phyloP scores from a whole-genome alignment of 2,113 vertebrate genomes.

The Lagenorhynchus albirostris region DNA sequence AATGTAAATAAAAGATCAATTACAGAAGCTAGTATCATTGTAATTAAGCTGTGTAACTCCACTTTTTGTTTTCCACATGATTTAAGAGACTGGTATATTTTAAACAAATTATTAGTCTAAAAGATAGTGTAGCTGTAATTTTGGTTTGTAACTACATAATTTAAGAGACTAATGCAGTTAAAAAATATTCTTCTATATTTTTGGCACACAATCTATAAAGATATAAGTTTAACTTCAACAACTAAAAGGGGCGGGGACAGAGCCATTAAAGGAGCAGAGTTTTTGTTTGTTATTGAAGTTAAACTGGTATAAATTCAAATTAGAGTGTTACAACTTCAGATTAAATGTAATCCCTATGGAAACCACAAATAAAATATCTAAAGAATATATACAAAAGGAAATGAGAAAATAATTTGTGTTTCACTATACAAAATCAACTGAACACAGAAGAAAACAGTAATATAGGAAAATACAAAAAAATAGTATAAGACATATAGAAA shows the following conservation, averaged over 20 bases:
- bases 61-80: neutral
- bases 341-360: neutral
- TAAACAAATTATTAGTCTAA: neutral
- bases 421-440: neutral
- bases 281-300: neutral
- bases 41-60: neutral
- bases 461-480: neutral
- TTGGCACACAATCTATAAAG: neutral
- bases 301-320: neutral
- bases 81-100: neutral
- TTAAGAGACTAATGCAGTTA: neutral
- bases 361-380: neutral
- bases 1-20: neutral
- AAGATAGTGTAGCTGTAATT: neutral
- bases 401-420: neutral
- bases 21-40: neutral
- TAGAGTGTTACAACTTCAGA: neutral
- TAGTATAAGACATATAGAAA: neutral
- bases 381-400: neutral
- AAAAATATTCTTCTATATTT: neutral
- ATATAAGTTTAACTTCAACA: neutral
- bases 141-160: neutral
- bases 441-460: neutral
- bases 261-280: neutral
- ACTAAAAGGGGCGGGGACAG: neutral